These are phyloP conservation scores for Enteromius trimaculatus DNA, from an alignment of 2,797 vertebrate genomes.

Conservation along the genomic window DNA sequence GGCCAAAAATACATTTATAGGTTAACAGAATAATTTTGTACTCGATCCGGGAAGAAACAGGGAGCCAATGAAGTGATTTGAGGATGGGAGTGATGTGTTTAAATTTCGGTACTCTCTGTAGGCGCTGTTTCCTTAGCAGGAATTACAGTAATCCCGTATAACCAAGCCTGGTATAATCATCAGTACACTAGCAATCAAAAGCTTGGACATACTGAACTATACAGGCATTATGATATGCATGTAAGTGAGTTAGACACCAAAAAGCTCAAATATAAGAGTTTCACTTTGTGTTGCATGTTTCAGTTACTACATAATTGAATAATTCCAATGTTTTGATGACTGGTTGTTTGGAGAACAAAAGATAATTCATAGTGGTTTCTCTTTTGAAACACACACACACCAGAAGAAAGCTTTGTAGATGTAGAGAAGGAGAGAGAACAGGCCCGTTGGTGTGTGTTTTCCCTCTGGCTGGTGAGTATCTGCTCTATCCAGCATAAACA, in stretches of 20 bases:
- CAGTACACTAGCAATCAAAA: background rate
- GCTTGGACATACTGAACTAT: background rate
- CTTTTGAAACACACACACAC: background rate
- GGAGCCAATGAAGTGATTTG: too few relatives aligned
- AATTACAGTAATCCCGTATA: background rate
- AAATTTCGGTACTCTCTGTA: too few relatives aligned
- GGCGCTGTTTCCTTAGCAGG: too few relatives aligned
- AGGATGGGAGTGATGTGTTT: too few relatives aligned
- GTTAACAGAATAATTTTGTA: too few relatives aligned
- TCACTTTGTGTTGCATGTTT: background rate
- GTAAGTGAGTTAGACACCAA: background rate
- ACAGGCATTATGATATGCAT: background rate
- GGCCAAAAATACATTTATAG: too few relatives aligned
- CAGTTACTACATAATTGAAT: background rate
- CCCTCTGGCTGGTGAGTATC: conserved; percentile 81
- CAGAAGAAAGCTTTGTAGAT: background rate
- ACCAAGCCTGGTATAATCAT: background rate
- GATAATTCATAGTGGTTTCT: background rate
- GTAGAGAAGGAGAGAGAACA: conserved; percentile 48
- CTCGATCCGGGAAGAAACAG: too few relatives aligned
- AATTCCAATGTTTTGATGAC: background rate
- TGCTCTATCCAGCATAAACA: conserved; percentile 84
- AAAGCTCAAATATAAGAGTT: background rate
- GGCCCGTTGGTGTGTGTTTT: conserved; percentile 76
- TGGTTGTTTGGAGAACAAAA: background rate